Evolutionary conservation across 2,113 vertebrate genomes (phyloP).

Genomic region (Sapajus apella): DNA sequence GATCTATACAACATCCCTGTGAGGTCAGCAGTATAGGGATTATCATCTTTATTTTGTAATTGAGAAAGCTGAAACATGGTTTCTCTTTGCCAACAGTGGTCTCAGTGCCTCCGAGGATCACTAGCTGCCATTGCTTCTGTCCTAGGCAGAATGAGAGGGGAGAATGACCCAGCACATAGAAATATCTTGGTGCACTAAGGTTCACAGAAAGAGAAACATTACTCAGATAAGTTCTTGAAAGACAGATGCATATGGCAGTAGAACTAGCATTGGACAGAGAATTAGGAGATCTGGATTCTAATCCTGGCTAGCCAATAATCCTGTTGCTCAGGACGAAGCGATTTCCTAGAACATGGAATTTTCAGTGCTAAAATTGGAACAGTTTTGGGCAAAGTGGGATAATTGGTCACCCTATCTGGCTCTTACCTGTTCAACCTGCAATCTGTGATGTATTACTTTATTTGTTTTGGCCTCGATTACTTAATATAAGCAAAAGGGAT

Average conservation of each 20-base stretch:
- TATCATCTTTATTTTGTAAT: conserved; percentile 20
- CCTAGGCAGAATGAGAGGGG: background rate
- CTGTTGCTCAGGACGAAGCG: background rate
- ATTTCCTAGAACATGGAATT: background rate
- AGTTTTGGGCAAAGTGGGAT: background rate
- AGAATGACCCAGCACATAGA: background rate
- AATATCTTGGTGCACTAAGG: background rate
- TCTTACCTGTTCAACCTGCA: background rate
- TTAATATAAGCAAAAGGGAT: background rate
- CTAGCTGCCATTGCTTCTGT: background rate
- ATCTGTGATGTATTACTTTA: background rate
- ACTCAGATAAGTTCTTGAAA: background rate
- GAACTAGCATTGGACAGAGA: background rate
- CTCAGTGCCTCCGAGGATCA: background rate
- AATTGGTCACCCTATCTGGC: background rate
- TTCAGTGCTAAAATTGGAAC: background rate
- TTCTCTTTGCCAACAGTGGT: background rate
- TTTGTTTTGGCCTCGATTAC: conserved; percentile 12
- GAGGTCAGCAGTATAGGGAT: background rate
- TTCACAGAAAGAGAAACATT: background rate
- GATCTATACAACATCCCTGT: background rate
- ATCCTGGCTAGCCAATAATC: background rate
- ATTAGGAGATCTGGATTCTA: background rate
- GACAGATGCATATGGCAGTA: background rate
- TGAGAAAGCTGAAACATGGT: background rate